phyloP scores from a whole-genome alignment of 2,113 vertebrate species.

The Coregonus clupeaformis region DNA sequence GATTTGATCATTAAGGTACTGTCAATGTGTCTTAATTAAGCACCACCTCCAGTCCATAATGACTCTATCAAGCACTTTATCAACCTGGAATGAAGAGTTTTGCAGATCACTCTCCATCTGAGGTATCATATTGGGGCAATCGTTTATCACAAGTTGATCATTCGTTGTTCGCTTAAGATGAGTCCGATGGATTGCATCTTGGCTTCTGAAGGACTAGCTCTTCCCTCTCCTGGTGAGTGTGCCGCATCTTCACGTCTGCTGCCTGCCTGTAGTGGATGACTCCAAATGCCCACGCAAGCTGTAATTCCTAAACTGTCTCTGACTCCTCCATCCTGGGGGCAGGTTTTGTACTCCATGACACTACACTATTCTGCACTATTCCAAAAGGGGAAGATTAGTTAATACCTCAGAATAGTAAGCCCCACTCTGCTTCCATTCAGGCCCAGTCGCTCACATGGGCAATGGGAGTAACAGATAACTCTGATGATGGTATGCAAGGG shows the following conservation, averaged over 20 bases:
- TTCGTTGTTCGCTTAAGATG: neutral
- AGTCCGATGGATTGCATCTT: neutral
- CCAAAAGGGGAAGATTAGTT: slow-evolving; percentile 2
- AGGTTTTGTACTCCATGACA: slow-evolving; percentile 4
- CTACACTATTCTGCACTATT: neutral
- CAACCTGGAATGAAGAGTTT: neutral
- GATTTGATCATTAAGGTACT: neutral
- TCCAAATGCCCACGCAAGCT: neutral
- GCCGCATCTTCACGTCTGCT: neutral
- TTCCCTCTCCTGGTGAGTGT: neutral
- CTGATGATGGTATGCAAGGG: neutral
- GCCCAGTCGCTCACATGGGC: neutral
- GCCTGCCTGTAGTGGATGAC: neutral
- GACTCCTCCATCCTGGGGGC: neutral
- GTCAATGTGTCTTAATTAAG: neutral
- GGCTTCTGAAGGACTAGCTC: slow-evolving; percentile 2
- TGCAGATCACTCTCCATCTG: neutral
- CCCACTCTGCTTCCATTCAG: neutral
- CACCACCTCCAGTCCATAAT: no score
- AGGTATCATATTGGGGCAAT: neutral
- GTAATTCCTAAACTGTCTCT: neutral
- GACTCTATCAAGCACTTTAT: neutral
- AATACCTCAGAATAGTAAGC: neutral
- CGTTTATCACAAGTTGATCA: neutral
- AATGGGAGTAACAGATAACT: neutral